Evolutionary conservation across 2,113 vertebrate species (phyloP), one percentile per base, ranked within the genome.

Genomic region (Microcebus tavaratra): DNA sequence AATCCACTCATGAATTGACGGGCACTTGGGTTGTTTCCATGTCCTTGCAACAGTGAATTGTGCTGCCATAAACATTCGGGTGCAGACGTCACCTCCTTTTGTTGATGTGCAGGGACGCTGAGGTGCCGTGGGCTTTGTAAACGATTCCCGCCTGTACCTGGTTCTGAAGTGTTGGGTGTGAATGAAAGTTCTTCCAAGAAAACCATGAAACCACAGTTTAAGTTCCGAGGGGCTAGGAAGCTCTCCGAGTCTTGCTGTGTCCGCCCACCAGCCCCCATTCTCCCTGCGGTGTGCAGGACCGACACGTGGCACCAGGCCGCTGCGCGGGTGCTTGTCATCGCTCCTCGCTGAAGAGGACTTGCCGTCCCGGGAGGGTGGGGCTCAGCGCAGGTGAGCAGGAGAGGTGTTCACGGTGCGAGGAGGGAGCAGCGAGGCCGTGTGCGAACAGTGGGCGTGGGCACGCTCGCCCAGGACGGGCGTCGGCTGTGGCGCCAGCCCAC

Each of bases 301-400:
- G 2, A 5, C 48, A 3, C 23, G 0, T 2, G 14, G n/a, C 2
- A 0, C 13, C 42, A 11, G 3, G 3, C 6, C 3, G 0, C 17
- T 5, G 31, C 31, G 2, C 0, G 25, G 25, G 6, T 5, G 68
- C 1, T 6, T 3, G 15, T 55, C 75, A 0, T 50, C 9, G 1
- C 11, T 0, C 48, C 14, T 55, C 20, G 48, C 14, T 3, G 9
- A 12, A 6, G 53, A 1, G 0, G 31, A 23, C 50, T 5, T 3
- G 61, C 61, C 68, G 8, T 27, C 53, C 72, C 25, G 2, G 1
- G 61, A 31, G 48, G 27, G 61, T 21, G 3, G 3, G 20, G 45
- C 59, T 12, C 4, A 0, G n/a, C 1, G 67, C 23, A 1, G 6
- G 21, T 9, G n/a, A 14, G 1, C 15, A 18, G 29, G 42, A 72